These are phyloP conservation scores for Leuciscus idus DNA, from an alignment of 2,113 vertebrate species.

Conservation along the genomic window DNA sequence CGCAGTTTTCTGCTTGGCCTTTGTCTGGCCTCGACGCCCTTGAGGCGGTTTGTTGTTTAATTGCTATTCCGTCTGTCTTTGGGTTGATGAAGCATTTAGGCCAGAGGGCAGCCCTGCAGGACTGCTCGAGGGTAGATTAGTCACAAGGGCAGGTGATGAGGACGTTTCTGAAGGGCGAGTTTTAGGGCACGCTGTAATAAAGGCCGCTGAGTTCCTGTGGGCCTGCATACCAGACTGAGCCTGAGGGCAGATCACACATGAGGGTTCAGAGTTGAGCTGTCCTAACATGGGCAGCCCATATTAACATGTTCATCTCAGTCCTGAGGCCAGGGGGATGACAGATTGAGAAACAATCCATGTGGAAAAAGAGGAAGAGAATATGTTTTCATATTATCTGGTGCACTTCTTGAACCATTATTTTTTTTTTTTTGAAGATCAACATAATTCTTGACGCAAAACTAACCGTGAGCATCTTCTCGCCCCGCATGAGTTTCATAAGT, in stretches of 20 bases:
- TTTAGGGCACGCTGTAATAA: conserved; percentile 60
- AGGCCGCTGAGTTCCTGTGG: conserved; percentile 50
- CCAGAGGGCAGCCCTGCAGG: conserved; percentile 43
- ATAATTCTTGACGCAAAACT: background rate
- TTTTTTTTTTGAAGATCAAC: background rate
- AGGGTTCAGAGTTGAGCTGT: conserved; percentile 52
- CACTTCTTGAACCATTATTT: conserved; percentile 5
- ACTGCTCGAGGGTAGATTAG: conserved; percentile 53
- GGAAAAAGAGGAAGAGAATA: conserved; percentile 44
- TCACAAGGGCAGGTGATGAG: conserved; percentile 59
- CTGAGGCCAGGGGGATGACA: conserved; percentile 41
- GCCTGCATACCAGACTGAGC: conserved; percentile 60
- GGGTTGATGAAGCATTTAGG: conserved; percentile 52
- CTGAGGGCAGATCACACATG: conserved; percentile 36
- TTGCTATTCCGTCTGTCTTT: conserved; percentile 56
- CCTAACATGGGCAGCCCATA: conserved; percentile 41
- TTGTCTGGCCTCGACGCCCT: conserved; percentile 50
- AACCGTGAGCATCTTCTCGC: background rate
- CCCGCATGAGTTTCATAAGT: background rate
- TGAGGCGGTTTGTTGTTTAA: conserved; percentile 52
- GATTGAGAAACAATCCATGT: conserved; percentile 45
- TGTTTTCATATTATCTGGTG: conserved; percentile 34
- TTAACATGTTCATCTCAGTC: conserved; percentile 57
- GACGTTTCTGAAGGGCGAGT: conserved; percentile 58
- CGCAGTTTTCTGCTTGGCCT: conserved; percentile 39